Conservation (phyloP, 2,888 invertebrate genomes). For the Leucophenga montana region DNA sequence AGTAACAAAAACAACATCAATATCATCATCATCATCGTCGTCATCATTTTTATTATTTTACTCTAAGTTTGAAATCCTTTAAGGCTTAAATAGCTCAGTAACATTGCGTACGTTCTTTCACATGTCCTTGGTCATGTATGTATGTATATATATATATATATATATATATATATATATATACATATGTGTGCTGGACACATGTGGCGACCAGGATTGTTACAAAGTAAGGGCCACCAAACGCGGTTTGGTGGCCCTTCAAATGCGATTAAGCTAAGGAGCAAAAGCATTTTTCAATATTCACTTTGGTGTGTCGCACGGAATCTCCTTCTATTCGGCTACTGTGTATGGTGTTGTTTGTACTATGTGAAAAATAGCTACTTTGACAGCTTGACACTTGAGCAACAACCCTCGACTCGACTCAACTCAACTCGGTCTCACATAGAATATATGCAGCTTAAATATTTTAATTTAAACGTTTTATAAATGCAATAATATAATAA, state of each 20-base stretch:
- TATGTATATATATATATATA: background rate
- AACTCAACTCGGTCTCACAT: background rate
- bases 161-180: too few species aligned
- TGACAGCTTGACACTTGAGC: conserved; percentile 64
- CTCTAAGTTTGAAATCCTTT: conserved; percentile 57
- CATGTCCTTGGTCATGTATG: conserved; percentile 18
- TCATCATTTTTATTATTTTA: conserved; percentile 65
- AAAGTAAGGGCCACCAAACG: conserved; percentile 36
- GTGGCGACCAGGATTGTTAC: conserved; percentile 39
- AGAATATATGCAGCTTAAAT: conserved; percentile 47
- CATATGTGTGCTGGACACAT: conserved; percentile 44
- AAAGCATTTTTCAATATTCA: conserved; percentile 66
- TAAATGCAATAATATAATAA: conserved; percentile 44
- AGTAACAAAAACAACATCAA: conserved; percentile 9
- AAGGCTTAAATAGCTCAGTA: conserved; percentile 50
- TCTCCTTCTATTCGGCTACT: background rate
- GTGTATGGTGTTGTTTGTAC: conserved; percentile 25
- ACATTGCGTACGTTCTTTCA: too few species aligned
- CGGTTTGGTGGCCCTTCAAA: conserved; percentile 19
- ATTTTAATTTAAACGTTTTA: conserved; percentile 56
- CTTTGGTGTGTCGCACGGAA: conserved; percentile 26
- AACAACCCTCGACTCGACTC: conserved; percentile 32
- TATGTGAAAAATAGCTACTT: conserved; percentile 63
- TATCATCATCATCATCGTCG: conserved; percentile 33
- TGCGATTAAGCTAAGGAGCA: conserved; percentile 26